Conservation (phyloP, 2,113 vertebrate species). For the Felis catus region DNA sequence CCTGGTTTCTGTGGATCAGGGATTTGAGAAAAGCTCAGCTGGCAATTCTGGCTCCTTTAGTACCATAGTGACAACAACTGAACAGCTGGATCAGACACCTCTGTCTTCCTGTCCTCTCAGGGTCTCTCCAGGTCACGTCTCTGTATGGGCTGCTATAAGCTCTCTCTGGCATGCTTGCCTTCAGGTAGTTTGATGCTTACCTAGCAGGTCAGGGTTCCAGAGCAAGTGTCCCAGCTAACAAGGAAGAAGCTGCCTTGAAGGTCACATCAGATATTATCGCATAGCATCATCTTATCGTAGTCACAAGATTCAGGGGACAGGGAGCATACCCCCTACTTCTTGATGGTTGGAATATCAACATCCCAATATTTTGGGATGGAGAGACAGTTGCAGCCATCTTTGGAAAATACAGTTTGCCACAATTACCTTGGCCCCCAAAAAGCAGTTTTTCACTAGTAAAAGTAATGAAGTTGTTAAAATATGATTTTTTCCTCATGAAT, state of each 20-base stretch:
- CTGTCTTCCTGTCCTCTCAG: neutral
- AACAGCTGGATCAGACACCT: neutral
- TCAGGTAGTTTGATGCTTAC: neutral
- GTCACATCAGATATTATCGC: neutral
- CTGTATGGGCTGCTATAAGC: neutral
- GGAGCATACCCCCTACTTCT: neutral
- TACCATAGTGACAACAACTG: neutral
- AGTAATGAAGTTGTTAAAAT: neutral
- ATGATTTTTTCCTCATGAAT: neutral
- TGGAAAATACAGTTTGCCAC: neutral
- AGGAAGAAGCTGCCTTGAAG: neutral
- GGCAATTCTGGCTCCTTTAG: neutral
- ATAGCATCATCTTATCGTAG: neutral
- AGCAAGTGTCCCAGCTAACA: neutral
- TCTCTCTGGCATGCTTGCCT: neutral
- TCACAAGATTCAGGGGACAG: neutral
- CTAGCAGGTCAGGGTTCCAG: neutral
- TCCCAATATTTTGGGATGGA: neutral
- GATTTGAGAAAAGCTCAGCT: neutral
- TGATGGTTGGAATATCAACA: neutral
- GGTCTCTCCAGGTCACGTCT: neutral
- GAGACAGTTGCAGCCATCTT: neutral
- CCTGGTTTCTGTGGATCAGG: neutral
- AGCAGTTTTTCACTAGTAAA: conserved; percentile 49
- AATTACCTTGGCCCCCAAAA: neutral